These are phyloP conservation scores for Allygus modestus DNA, from an alignment of 2,888 invertebrate species.

Conservation along the genomic window DNA sequence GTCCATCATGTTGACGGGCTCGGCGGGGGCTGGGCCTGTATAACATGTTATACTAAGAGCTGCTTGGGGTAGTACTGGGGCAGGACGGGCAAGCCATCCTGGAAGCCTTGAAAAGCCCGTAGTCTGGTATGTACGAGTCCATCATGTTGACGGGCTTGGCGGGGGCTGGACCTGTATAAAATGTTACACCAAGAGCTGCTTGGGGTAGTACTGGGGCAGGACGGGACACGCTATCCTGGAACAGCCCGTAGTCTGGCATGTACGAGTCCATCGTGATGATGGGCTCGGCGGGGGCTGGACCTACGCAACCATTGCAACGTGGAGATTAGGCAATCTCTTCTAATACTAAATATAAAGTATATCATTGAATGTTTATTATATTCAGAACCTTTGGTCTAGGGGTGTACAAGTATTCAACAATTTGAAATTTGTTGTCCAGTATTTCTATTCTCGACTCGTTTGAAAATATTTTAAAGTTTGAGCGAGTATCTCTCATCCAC, in stretches of 20 bases:
- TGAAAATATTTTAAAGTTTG: too few species aligned
- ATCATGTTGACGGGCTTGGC: slow-evolving; percentile 72
- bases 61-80: slow-evolving; percentile 99
- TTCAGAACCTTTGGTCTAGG: not conserved
- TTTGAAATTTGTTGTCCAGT: too few species aligned
- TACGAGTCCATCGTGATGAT: slow-evolving; percentile 80
- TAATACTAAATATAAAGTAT: too few species aligned
- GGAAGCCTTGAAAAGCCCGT: slow-evolving; percentile 97
- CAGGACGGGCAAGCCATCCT: slow-evolving; percentile 97
- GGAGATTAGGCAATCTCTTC: too few species aligned
- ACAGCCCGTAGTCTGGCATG: slow-evolving; percentile 96
- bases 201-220: slow-evolving; percentile 99
- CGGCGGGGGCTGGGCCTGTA: slow-evolving; percentile 50
- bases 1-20: slow-evolving; percentile 76
- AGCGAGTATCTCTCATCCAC: too few species aligned
- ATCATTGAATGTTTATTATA: not conserved
- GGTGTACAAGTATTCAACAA: too few species aligned
- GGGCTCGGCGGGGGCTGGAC: slow-evolving; percentile 54
- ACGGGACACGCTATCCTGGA: slow-evolving; percentile 97
- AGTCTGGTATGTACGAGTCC: slow-evolving; percentile 92
- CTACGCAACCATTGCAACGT: too few species aligned
- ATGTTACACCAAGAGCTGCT: slow-evolving; percentile 99
- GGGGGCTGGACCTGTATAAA: slow-evolving; percentile 22
- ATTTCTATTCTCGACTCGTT: too few species aligned
- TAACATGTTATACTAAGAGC: too few species aligned